Evolutionary conservation across 2,888 invertebrate species (phyloP).

Genomic region (Automeris io): DNA sequence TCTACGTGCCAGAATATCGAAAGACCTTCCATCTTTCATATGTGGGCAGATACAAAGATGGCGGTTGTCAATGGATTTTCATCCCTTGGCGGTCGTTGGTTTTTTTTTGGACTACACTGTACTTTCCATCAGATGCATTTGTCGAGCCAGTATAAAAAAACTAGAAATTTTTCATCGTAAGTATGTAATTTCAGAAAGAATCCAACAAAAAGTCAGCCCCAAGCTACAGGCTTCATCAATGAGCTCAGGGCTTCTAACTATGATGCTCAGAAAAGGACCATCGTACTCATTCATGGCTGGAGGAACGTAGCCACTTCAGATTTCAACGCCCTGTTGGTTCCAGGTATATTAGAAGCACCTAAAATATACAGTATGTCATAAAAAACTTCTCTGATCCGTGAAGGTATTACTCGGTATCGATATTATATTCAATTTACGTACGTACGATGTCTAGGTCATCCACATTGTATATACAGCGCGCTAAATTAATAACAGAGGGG

Average conservation of each 20-base stretch:
- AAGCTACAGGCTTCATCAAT: conserved; percentile 20
- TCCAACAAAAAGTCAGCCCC: conserved; percentile 35
- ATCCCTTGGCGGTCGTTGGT: too few relatives aligned
- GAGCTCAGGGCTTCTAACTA: conserved; percentile 32
- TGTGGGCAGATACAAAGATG: too few relatives aligned
- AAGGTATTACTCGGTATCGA: too few relatives aligned
- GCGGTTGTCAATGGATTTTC: too few relatives aligned
- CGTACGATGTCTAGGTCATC: background rate
- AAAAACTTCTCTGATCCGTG: too few relatives aligned
- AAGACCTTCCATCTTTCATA: too few relatives aligned
- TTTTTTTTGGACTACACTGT: too few relatives aligned
- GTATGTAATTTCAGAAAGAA: conserved; percentile 26
- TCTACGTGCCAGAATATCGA: too few relatives aligned
- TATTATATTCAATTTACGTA: background rate
- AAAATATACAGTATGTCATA: background rate
- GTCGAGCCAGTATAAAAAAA: too few relatives aligned
- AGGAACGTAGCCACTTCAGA: conserved; percentile 21
- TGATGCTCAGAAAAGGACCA: conserved; percentile 25
- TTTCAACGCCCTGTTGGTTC: conserved; percentile 26
- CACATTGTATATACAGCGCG: background rate
- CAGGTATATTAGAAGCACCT: conserved; percentile 19
- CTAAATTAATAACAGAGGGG: background rate
- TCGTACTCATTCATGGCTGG: conserved; percentile 42
- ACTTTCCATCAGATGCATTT: too few relatives aligned
- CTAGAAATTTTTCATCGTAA: background rate